These are phyloP conservation scores for Dicyema japonicum DNA, from an alignment of 1,140 invertebrate species.

Conservation along the genomic window DNA sequence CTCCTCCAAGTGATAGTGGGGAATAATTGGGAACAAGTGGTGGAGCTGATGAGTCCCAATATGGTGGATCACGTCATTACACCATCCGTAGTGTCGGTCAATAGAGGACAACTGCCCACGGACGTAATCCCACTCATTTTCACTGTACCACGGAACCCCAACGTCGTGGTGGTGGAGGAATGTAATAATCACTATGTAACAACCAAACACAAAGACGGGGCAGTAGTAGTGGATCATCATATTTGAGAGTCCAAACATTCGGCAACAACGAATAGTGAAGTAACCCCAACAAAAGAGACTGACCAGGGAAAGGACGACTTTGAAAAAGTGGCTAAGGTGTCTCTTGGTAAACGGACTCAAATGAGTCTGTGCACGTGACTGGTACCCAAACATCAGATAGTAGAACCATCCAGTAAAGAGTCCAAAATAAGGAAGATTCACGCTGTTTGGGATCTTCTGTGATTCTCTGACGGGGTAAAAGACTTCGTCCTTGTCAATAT, in stretches of 20 bases:
- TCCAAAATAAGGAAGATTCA: conserved; percentile 7
- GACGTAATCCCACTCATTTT: conserved; percentile 11
- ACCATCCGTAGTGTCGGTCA: conserved; percentile 12
- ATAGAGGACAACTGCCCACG: conserved; percentile 14
- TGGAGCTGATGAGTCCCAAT: conserved; percentile 13
- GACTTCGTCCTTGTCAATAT: conserved; percentile 8
- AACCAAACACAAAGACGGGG: conserved; percentile 10
- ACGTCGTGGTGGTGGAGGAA: conserved; percentile 13
- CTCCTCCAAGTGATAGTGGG: conserved; percentile 12
- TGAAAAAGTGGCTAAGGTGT: conserved; percentile 4
- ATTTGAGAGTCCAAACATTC: conserved; percentile 2
- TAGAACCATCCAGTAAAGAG: conserved; percentile 6
- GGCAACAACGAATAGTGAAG: conserved; percentile 6
- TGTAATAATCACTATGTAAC: conserved; percentile 10
- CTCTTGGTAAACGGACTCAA: conserved; percentile 4
- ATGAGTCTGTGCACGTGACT: conserved; percentile 4
- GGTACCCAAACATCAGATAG: conserved; percentile 5
- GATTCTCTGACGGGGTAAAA: conserved; percentile 10
- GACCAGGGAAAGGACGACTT: conserved; percentile 6
- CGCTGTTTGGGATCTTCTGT: conserved; percentile 2
- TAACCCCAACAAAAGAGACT: conserved; percentile 6
- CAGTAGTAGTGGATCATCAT: conserved; percentile 11
- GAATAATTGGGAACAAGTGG: conserved; percentile 14
- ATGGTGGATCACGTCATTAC: conserved; percentile 11
- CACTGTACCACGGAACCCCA: conserved; percentile 10